Evolutionary conservation across 2,113 vertebrate species (phyloP), one percentile per base, ranked within the genome.

Genomic region (Barbus barbus): DNA sequence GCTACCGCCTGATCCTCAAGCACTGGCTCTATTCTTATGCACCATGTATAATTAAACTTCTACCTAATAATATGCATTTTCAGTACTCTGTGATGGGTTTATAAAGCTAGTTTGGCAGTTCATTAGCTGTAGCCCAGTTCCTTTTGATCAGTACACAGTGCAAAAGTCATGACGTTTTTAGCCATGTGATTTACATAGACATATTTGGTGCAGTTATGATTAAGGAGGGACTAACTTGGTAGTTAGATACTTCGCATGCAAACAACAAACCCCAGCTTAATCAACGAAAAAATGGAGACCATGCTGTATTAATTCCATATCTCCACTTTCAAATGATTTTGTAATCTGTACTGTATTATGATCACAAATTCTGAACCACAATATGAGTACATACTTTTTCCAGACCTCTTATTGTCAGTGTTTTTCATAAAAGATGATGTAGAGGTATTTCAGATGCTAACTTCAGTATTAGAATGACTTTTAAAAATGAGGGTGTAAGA

Each of bases 1-100:
- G 82, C 82, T 83, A 44, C 24, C 61, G 16, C 33, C 24, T 74
- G 16, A 74, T 75, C 53, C 46, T 61, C 46, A 41, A 83, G 71
- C 48, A 74, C 36, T 38, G 2, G 53, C 60, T 80, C 24, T 58
- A 56, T 73, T 56, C 31, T 41, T 79, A 38, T 67, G 78, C 80
- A 60, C 41, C 65, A 46, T 61, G 26, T 77, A 71, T 16, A 82
- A 69, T 24, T 56, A 58, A 48, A 38, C 56, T 51, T 24, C 31
- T 78, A 9, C 77, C 56, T 78, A 61, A 78, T 44, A 44, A 44
- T 73, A 73, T 61, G 36, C 56, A 78, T 28, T 26, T 58, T 14
- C 18, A 16, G 51, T 56, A 76, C 28, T 53, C 18, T 76, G 28
- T 58, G 5, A 78, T 58, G 22, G 31, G 20, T 38, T 56, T 60